These are phyloP conservation scores for Antheraea pernyi DNA, from an alignment of 1,140 invertebrate genomes.

Conservation along the genomic window DNA sequence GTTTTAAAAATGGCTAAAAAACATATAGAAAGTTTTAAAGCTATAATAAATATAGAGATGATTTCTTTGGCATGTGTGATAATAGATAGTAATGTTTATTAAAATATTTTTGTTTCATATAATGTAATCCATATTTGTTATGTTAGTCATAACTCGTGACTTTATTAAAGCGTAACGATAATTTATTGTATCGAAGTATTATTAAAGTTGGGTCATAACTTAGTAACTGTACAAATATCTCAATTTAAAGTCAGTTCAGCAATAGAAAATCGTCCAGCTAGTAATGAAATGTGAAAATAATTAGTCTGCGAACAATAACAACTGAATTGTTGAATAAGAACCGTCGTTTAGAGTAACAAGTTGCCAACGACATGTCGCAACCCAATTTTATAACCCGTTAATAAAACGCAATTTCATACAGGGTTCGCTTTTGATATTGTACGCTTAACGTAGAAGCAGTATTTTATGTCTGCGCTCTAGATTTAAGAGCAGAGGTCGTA, in stretches of 20 bases:
- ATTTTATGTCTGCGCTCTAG: conserved; percentile 66
- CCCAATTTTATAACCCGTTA: conserved; percentile 73
- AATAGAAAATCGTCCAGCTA: conserved; percentile 33
- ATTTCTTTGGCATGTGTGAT: too few relatives aligned
- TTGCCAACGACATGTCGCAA: conserved; percentile 70
- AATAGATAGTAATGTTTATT: too few relatives aligned
- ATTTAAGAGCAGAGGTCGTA: conserved; percentile 61
- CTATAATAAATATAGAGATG: too few relatives aligned
- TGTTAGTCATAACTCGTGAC: too few relatives aligned
- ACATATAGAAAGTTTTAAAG: too few relatives aligned
- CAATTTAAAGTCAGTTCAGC: conserved; percentile 34
- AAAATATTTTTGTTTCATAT: too few relatives aligned
- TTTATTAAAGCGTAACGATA: not conserved
- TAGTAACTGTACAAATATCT: too few relatives aligned
- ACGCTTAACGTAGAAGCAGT: conserved; percentile 51
- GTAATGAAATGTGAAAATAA: conserved; percentile 57
- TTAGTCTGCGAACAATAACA: conserved; percentile 64
- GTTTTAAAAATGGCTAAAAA: too few relatives aligned
- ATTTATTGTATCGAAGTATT: conserved; percentile 5
- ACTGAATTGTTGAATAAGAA: conserved; percentile 52
- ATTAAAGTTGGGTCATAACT: conserved; percentile 17
- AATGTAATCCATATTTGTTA: too few relatives aligned
- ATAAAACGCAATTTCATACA: conserved; percentile 77
- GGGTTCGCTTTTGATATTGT: conserved; percentile 51
- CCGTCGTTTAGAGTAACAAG: conserved; percentile 60